Base-by-base conservation (phyloP, 2,888 invertebrate genomes). In the Lithophane socia region DNA sequence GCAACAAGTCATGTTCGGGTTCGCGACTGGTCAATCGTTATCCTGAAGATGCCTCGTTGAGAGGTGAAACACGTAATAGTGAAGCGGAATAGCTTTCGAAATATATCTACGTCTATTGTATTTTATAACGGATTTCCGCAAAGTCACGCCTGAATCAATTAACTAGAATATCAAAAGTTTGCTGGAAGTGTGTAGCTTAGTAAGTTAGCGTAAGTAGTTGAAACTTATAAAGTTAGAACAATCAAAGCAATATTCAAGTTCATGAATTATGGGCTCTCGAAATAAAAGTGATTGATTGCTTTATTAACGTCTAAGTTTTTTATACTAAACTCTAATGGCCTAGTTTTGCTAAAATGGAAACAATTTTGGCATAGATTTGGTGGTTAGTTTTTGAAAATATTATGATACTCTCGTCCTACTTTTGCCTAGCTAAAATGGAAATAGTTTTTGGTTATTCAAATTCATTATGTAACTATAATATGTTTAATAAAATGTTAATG, bases 251-350 rank as follows among this genome's bases (percentile, higher is more conserved):
- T 44, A 65, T 24, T 4, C 1, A 73, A 60, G 16, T 73, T 65
- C 29, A 21, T 47, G 3, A 60, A 67, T 21, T 13, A 61, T 47
- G 7, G 16, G 21, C 24, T n/a, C 37, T 56, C 7, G 3, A 54
- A 61, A 66, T 68, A 21, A 54, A 72, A 37, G n/a, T 76, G 80
- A 83, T 83, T 76, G 76, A 83, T 83, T 0, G 29, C 60, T 69
- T n/a, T 66, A 71, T 66, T 49, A 54, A 72, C 68, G 58, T 65
- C 73, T 16, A 49, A 52, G 42, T 61, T 82, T 63, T 61, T 12
- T 44, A 18, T 29, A 21, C 3, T 1, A 72, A 74, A 74, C 58
- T 44, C 21, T 16, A 2, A 37, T n/a, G 18, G 9, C 8, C 8
- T 49, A 5, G 9, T 63, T 63, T 16, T 7, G 13, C 4, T 12